These are phyloP conservation scores for Sphecodes monilicornis DNA, from an alignment of 2,888 invertebrate species.

Conservation along the genomic window DNA sequence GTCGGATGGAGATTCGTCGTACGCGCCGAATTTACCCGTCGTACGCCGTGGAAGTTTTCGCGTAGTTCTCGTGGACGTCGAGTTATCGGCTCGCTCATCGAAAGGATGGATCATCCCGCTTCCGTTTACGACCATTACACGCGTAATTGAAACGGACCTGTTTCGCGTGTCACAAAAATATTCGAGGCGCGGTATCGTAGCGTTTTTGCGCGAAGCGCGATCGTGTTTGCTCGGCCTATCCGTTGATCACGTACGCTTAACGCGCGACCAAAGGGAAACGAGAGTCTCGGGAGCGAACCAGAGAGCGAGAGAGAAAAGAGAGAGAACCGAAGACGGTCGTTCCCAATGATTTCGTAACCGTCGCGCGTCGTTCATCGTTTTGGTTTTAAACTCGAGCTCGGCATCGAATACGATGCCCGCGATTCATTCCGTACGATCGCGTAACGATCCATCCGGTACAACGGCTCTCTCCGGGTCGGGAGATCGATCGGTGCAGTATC, in stretches of 20 bases:
- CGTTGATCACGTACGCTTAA: constrained; percentile 67
- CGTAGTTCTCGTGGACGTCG: not conserved
- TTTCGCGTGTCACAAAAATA: constrained; percentile 54
- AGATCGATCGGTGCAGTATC: not conserved
- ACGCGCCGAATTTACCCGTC: not conserved
- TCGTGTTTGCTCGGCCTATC: constrained; percentile 50
- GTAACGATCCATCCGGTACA: not conserved
- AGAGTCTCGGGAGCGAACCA: constrained; percentile 25
- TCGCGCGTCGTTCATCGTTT: not conserved
- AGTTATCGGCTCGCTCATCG: constrained; percentile 27
- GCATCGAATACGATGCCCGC: not conserved
- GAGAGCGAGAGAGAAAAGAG: constrained; percentile 10
- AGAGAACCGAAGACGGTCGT: constrained; percentile 27
- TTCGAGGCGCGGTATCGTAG: constrained; percentile 32
- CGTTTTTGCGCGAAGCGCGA: constrained; percentile 38
- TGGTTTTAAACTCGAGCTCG: not conserved
- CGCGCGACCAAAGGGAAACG: constrained; percentile 63
- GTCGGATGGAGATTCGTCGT: not conserved
- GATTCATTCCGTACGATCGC: not conserved
- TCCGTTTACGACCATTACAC: constrained; percentile 48
- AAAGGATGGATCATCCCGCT: constrained; percentile 54
- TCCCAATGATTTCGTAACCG: constrained; percentile 46
- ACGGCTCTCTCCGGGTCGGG: not conserved
- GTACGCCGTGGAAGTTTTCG: not conserved
- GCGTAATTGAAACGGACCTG: constrained; percentile 61